Conservation (phyloP, 2,113 vertebrate genomes). For the Thoracochromis brauschi region DNA sequence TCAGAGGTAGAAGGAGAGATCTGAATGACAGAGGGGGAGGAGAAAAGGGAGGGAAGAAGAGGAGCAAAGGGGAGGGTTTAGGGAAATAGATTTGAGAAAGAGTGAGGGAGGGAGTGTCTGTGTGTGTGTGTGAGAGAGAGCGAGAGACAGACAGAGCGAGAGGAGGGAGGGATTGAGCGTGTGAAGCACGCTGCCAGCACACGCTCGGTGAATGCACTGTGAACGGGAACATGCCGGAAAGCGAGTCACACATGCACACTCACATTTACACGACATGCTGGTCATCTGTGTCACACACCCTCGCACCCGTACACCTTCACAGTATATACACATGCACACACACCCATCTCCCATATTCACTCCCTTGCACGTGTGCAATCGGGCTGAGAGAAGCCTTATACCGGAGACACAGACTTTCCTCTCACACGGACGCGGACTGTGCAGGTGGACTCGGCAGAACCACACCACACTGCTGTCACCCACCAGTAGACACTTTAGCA, state of each 20-base stretch:
- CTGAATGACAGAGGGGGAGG: slow-evolving; percentile 34
- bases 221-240: slow-evolving; percentile 45
- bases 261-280: slow-evolving; percentile 8
- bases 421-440: not conserved
- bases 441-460: slow-evolving; percentile 12
- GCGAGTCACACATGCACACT: slow-evolving; percentile 19
- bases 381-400: slow-evolving; percentile 9
- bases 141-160: not conserved
- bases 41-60: slow-evolving; percentile 14
- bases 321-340: not conserved
- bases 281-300: slow-evolving; percentile 19
- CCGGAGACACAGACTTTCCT: not conserved
- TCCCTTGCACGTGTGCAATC: not conserved
- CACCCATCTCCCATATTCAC: not conserved
- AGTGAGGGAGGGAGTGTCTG: not conserved
- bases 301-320: slow-evolving; percentile 12
- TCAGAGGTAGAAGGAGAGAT: not conserved
- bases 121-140: not conserved
- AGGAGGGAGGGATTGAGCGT: not conserved
- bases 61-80: slow-evolving; percentile 46
- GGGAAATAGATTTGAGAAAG: slow-evolving; percentile 30
- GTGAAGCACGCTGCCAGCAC: slow-evolving; percentile 57
- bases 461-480: slow-evolving; percentile 34
- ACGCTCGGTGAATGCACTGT: slow-evolving; percentile 55
- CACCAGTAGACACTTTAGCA: slow-evolving; percentile 11